Conservation (phyloP, 2,888 invertebrate genomes). For the Caenorhabditis japonica region DNA sequence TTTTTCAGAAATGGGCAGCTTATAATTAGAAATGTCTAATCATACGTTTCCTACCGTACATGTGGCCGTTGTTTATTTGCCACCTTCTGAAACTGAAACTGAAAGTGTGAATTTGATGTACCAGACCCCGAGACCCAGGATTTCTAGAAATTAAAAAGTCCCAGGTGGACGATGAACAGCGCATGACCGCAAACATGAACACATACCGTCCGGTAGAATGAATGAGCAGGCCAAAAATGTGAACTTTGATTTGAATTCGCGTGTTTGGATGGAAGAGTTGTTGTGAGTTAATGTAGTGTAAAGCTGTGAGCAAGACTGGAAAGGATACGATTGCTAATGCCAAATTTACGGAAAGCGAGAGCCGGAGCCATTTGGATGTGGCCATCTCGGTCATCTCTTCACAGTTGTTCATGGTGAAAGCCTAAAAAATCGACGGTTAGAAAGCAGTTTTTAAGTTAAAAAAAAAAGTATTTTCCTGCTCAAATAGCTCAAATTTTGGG, state of each 20-base stretch:
- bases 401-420: conserved; percentile 23
- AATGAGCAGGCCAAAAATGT: conserved; percentile 34
- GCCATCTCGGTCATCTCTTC: conserved; percentile 43
- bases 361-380: conserved; percentile 25
- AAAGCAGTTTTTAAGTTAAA: not conserved
- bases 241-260: conserved; percentile 39
- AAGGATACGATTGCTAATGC: conserved; percentile 23
- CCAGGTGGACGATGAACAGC: too few species aligned
- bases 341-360: conserved; percentile 30
- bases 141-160: too few species aligned
- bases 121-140: too few species aligned
- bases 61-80: too few species aligned
- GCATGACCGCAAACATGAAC: too few species aligned
- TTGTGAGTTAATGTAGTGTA: conserved; percentile 19
- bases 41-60: too few species aligned
- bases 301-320: conserved; percentile 19
- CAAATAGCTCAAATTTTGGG: too few species aligned
- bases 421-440: not conserved
- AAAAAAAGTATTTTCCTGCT: too few species aligned
- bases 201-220: conserved; percentile 34
- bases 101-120: too few species aligned
- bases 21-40: too few species aligned
- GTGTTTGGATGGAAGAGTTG: conserved; percentile 43
- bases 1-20: too few species aligned
- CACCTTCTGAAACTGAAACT: too few species aligned